phyloP scores from a whole-genome alignment of 2,888 invertebrate species.

The Oligia latruncula region DNA sequence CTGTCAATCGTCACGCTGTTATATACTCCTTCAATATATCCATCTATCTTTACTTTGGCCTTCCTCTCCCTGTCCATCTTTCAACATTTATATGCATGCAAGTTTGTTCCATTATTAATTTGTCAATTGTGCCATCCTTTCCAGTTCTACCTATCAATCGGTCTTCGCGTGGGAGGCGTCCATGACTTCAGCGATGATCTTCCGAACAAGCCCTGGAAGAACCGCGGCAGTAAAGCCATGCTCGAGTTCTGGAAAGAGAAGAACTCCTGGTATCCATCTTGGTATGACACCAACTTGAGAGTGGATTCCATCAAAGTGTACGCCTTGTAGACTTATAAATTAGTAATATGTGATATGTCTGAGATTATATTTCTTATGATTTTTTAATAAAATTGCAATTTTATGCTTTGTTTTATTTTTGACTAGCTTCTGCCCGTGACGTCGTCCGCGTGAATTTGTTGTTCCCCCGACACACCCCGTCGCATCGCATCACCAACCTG shows the following conservation, averaged over 20 bases:
- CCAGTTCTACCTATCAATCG: constrained; percentile 94
- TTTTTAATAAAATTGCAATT: constrained; percentile 24
- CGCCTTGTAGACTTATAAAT: constrained; percentile 71
- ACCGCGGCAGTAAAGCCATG: constrained; percentile 91
- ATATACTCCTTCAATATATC: neutral
- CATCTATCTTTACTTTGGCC: neutral
- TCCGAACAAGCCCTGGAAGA: constrained; percentile 94
- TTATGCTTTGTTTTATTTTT: constrained; percentile 3
- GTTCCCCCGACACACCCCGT: too few relatives aligned
- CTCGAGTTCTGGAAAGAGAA: constrained; percentile 92
- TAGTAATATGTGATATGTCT: constrained; percentile 43
- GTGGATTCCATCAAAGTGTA: constrained; percentile 91
- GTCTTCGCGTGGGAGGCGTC: constrained; percentile 94
- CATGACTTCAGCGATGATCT: constrained; percentile 92
- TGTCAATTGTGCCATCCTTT: constrained; percentile 12
- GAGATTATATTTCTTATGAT: constrained; percentile 44
- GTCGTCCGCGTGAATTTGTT: neutral
- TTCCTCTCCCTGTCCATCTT: neutral
- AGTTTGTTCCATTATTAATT: neutral
- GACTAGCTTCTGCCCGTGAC: neutral
- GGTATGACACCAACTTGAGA: constrained; percentile 90
- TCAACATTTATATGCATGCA: neutral
- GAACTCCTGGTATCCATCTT: constrained; percentile 91
- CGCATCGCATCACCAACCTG: too few relatives aligned
- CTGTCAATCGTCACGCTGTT: neutral